Base-by-base conservation (phyloP, 2,797 vertebrate genomes). In the Scyliorhinus canicula region DNA sequence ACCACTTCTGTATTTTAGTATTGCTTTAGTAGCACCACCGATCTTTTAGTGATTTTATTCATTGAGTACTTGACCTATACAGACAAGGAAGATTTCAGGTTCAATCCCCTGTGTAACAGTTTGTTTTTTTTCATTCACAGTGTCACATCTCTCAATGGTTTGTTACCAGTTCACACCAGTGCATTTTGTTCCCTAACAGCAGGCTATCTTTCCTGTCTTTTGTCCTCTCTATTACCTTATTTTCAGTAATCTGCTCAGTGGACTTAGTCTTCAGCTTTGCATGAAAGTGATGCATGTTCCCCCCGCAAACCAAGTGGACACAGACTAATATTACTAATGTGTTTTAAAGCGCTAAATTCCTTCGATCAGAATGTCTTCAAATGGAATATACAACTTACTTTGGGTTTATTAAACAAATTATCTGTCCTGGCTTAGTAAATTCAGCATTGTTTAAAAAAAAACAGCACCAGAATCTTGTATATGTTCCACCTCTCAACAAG, bases 81-180 rank as follows among this genome's bases (percentile, higher is more conserved):
- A 88, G 52, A 88, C n/a, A 88, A 88, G 28, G 55, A 88, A 88
- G 52, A 88, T 57, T 55, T 88, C 85, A 57, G 52, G 28, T n/a
- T 57, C 52, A 88, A 88, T n/a, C 14, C 50, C 28, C 31, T 57
- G 35, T 88, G 14, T 88, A 57, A 57, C 50, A 9, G 14, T 57
- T 88, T 57, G 52, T 28, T 86, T 57, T 86, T n/a, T 52, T 88
- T 88, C 57, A n/a, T 74, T 14, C 52, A 57, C 11, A 57, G 35
- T 88, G 1, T 47, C 26, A 9, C 50, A 31, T 88, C 26, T 88
- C 85, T 88, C 71, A n/a, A n/a, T n/a, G 52, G 12, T 57, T 88
- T 31, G 55, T 52, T 85, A 86, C 26, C 7, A 85, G 26, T 35
- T 88, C 52, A 88, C 4, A 57, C n/a, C 12, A 35, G 52, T 57